Evolutionary conservation across 2,888 invertebrate species (phyloP).

Genomic region (Anodontia alba): DNA sequence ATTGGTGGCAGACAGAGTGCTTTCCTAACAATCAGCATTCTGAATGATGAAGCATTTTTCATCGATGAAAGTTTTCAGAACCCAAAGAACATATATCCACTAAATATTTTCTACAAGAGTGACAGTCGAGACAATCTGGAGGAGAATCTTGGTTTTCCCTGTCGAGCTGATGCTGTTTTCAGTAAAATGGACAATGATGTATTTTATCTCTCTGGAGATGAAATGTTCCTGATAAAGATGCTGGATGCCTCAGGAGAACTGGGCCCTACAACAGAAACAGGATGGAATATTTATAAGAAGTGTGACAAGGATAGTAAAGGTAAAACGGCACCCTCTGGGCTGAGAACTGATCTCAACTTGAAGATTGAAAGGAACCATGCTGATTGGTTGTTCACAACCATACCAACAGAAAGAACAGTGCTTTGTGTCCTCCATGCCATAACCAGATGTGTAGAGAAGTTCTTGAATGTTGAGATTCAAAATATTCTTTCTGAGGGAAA

Average conservation of each 20-base stretch:
- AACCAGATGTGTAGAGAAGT: slow-evolving; percentile 1
- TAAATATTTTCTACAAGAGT: slow-evolving; percentile 12
- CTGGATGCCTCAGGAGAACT: background rate
- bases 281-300: slow-evolving; percentile 3
- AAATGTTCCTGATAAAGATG: slow-evolving; percentile 7
- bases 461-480: background rate
- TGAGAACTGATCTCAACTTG: background rate
- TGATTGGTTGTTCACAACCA: background rate
- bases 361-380: background rate
- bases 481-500: slow-evolving; percentile 8
- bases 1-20: background rate
- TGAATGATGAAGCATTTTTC: background rate
- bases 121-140: too few species aligned
- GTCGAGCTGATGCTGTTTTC: background rate
- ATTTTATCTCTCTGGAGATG: slow-evolving; percentile 6
- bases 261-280: background rate
- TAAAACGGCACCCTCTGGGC: background rate
- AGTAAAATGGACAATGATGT: background rate
- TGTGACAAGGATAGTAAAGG: background rate
- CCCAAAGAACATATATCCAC: background rate
- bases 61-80: slow-evolving; percentile 4
- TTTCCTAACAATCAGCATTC: background rate
- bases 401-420: background rate
- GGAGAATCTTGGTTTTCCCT: background rate
- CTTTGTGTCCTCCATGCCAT: slow-evolving; percentile 4